A percentile compares a stretch with the other conserved stretches of the same genome.
These are phyloP conservation scores for Diarsia rubi DNA, from an alignment of 2,888 invertebrate species.

Conservation along the genomic window DNA sequence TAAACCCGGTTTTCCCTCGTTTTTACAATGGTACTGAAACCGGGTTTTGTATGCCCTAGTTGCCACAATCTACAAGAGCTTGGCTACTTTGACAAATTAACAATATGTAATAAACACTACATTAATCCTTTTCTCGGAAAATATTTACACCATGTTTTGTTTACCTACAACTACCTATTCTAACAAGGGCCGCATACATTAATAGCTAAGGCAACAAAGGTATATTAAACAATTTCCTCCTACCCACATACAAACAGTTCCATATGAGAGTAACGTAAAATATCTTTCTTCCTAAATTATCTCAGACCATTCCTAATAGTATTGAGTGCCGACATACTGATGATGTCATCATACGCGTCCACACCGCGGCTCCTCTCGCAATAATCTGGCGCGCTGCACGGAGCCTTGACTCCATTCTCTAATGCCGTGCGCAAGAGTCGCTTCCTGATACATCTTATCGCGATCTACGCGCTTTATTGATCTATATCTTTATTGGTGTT, in stretches of 20 bases:
- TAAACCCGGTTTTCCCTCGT: accelerated
- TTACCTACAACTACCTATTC: no score
- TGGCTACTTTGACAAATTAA: not conserved
- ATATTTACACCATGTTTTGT: not conserved
- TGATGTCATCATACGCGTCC: slow-evolving; percentile 17
- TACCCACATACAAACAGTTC: not conserved
- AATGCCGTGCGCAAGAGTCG: slow-evolving; percentile 60
- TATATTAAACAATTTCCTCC: not conserved
- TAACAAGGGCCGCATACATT: not conserved
- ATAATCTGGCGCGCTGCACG: slow-evolving; percentile 61
- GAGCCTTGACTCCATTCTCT: slow-evolving; percentile 67
- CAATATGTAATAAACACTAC: not conserved
- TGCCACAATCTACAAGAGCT: not conserved
- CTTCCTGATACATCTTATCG: slow-evolving; percentile 68
- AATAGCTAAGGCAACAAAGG: not conserved
- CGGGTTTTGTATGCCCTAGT: no score
- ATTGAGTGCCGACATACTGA: slow-evolving; percentile 10
- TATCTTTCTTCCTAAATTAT: slow-evolving; percentile 22
- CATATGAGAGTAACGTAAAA: not conserved
- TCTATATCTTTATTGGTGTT: slow-evolving; percentile 54
- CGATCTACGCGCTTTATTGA: slow-evolving; percentile 54
- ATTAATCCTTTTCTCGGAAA: not conserved
- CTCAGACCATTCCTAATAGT: slow-evolving; percentile 24
- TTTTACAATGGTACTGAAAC: no score
- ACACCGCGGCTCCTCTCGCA: slow-evolving; percentile 46